Evolutionary conservation across 2,113 vertebrate genomes (phyloP).

Genomic region (Bos javanicus): DNA sequence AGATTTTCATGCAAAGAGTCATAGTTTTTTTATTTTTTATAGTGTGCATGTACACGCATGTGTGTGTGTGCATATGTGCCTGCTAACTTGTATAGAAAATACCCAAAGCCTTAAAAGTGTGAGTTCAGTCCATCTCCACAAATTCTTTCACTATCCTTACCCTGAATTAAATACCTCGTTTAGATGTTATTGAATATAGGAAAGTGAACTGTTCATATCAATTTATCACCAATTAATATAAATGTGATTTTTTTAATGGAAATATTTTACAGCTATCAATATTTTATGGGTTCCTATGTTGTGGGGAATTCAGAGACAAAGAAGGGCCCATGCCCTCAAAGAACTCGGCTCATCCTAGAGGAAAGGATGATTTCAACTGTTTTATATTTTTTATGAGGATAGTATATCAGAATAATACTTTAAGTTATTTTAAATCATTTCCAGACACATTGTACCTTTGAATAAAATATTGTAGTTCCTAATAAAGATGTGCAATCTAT

Average conservation of each 20-base stretch:
- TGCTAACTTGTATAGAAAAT: not conserved
- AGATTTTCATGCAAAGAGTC: not conserved
- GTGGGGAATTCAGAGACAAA: not conserved
- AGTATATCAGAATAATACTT: not conserved
- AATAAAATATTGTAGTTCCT: not conserved
- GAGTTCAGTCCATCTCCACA: not conserved
- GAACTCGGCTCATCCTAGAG: not conserved
- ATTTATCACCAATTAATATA: not conserved
- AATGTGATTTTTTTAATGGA: not conserved
- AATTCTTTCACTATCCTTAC: not conserved
- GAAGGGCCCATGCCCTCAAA: not conserved
- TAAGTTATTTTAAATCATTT: not conserved
- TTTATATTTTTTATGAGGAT: not conserved
- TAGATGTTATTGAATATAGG: not conserved
- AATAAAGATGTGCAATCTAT: not conserved
- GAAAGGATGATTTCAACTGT: not conserved
- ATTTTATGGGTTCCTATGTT: not conserved
- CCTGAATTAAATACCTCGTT: not conserved
- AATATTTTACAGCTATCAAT: not conserved
- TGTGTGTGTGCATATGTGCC: not conserved
- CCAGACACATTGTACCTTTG: not conserved
- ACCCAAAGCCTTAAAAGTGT: not conserved
- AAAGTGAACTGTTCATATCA: not conserved
- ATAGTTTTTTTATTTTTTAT: not conserved
- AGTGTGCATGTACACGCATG: not conserved